Conservation (phyloP, 92 coral and sea anemone genomes). For the Porites divaricata region DNA sequence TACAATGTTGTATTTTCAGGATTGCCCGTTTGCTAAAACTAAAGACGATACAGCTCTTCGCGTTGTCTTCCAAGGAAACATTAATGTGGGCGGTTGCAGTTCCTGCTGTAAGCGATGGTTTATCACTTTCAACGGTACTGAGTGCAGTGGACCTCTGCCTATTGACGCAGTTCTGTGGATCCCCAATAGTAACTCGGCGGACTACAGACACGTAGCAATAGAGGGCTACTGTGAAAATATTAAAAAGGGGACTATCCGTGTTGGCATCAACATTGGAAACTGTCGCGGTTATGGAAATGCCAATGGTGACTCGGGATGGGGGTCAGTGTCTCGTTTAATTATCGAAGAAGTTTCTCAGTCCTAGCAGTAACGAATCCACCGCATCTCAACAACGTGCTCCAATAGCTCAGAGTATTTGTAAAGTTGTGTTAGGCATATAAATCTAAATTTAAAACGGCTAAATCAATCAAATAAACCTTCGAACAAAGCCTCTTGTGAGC, state of each 20-base stretch:
- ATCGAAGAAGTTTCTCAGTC: slow-evolving; percentile 15
- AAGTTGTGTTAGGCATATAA: no score
- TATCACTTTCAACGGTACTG: no score
- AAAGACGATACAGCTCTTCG: no score
- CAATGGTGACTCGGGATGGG: background rate
- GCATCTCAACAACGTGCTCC: no score
- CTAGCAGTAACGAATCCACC: background rate
- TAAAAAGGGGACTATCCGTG: slow-evolving; percentile 32
- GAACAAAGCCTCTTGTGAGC: no score
- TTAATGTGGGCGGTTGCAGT: background rate
- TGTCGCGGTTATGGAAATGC: slow-evolving; percentile 11
- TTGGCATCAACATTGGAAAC: slow-evolving; percentile 51
- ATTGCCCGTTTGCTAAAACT: background rate
- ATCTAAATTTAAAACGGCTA: no score
- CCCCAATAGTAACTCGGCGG: background rate
- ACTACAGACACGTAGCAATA: background rate
- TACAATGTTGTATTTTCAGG: background rate
- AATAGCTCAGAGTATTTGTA: no score
- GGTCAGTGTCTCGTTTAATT: slow-evolving; percentile 37
- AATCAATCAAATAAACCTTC: no score
- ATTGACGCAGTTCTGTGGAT: background rate
- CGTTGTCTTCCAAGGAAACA: background rate
- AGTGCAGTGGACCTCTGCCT: background rate
- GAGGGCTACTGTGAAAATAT: slow-evolving; percentile 22
- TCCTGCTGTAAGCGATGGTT: background rate